Conservation (phyloP, 1,140 invertebrate species). For the Grapholita molesta region DNA sequence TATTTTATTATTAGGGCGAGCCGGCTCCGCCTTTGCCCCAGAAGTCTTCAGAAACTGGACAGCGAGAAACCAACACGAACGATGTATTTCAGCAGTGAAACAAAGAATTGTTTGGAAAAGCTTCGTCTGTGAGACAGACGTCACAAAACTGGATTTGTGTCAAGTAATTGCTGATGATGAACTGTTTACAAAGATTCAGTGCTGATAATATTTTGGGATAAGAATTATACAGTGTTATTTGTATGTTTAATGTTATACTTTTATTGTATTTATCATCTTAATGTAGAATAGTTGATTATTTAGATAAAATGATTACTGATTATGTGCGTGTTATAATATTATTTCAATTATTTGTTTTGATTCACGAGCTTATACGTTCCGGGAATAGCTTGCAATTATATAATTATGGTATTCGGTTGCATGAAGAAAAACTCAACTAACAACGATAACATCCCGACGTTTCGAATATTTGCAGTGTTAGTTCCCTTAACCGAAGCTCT, state of each 20-base stretch:
- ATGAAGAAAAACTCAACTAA: too few relatives aligned
- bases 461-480: too few relatives aligned
- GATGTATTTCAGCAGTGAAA: not conserved
- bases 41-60: not conserved
- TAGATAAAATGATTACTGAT: not conserved
- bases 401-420: too few relatives aligned
- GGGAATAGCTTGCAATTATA: too few relatives aligned
- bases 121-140: too few relatives aligned
- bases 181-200: not conserved
- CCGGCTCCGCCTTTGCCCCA: conserved; percentile 35
- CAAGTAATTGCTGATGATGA: not conserved
- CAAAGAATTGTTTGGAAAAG: too few relatives aligned
- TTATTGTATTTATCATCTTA: not conserved
- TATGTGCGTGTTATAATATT: not conserved
- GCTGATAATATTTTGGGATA: not conserved
- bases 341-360: too few relatives aligned
- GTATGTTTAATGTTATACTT: not conserved
- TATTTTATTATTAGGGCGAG: conserved; percentile 39
- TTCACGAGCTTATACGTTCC: too few relatives aligned
- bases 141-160: too few relatives aligned
- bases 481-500: too few relatives aligned
- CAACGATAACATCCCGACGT: too few relatives aligned
- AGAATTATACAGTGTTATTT: conserved; percentile 8
- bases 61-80: not conserved
- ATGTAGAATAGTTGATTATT: not conserved